Base-by-base conservation (phyloP, 2,797 vertebrate genomes). In the Borostomias antarcticus region DNA sequence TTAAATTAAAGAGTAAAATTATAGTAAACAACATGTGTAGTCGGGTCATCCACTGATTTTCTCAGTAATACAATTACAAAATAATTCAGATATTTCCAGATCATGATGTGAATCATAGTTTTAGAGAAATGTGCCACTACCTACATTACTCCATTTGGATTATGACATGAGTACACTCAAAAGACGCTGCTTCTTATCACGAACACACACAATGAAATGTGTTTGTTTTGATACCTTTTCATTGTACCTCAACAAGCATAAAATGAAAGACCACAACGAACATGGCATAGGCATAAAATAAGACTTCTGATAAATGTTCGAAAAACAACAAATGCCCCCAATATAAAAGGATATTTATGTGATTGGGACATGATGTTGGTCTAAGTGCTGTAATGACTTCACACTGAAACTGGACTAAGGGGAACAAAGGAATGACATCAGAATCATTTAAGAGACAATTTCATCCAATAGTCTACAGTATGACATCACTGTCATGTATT, bases 221-320 rank as follows among this genome's bases (percentile, higher is more conserved):
- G n/a, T n/a, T n/a, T n/a, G n/a, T 50, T 50, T 7, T 19, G 9
- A 19, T 50, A 21, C 23, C 19, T 21, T 7, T 21, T 21, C 29
- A 10, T 6, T 56, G 53, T 56, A 56, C 53, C n/a, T 56, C 53
- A 56, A 17, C 53, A 56, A 28, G 28, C 53, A 56, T 5, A 3
- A 17, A 15, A n/a, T 15, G 17, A 19, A 56, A 30, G 53, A 30
- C 28, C 30, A 56, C 19, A 32, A n/a, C 28, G 47, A 50, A 8
- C 23, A 8, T n/a, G 23, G 23, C 47, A 21, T 21, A 23, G 23
- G 19, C n/a, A n/a, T n/a, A 43, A 15, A 17, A 35, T 3, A 4
- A 45, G 15, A 45, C 15, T 3, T 43, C 40, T 45, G 40, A 45
- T 45, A 45, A 15, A 10, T n/a, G n/a, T n/a, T n/a, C n/a, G n/a